These are phyloP conservation scores for Muraenolepis orangiensis DNA, from an alignment of 2,797 vertebrate species.

Conservation along the genomic window DNA sequence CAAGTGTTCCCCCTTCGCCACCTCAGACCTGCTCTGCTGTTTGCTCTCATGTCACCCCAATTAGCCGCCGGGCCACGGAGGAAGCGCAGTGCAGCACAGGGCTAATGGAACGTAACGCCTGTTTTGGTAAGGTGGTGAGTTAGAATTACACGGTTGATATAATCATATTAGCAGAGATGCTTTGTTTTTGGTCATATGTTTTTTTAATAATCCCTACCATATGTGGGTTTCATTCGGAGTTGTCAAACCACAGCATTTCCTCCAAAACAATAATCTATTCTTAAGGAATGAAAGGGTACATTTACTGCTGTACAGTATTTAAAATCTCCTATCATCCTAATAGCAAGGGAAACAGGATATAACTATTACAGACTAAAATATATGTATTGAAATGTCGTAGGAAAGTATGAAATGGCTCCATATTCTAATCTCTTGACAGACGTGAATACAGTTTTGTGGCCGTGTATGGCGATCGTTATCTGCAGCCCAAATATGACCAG, in stretches of 20 bases:
- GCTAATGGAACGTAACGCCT: slow-evolving; percentile 24
- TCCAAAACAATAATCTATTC: background rate
- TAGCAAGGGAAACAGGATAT: background rate
- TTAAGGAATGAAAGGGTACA: background rate
- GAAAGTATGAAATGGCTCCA: slow-evolving; percentile 7
- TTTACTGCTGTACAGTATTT: background rate
- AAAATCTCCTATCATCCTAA: background rate
- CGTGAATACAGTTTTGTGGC: slow-evolving; percentile 4
- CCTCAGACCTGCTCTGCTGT: slow-evolving; percentile 50
- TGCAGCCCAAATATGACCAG: slow-evolving; percentile 19
- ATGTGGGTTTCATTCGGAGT: background rate
- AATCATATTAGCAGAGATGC: slow-evolving; percentile 36
- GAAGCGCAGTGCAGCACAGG: slow-evolving; percentile 41
- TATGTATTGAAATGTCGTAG: slow-evolving; percentile 4
- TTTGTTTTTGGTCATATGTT: slow-evolving; percentile 36
- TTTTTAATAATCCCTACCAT: background rate
- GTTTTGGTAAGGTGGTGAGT: slow-evolving; percentile 45
- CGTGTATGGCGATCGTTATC: slow-evolving; percentile 38
- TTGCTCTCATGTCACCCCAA: slow-evolving; percentile 51
- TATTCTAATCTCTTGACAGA: slow-evolving; percentile 13
- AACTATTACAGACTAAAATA: background rate
- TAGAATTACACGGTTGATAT: slow-evolving; percentile 42
- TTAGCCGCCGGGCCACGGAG: slow-evolving; percentile 44
- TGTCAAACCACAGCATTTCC: background rate
- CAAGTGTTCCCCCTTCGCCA: slow-evolving; percentile 57